Evolutionary conservation across 1,140 invertebrate genomes (phyloP), one percentile per base, ranked within the genome.

Genomic region (Arctopsyche grandis): DNA sequence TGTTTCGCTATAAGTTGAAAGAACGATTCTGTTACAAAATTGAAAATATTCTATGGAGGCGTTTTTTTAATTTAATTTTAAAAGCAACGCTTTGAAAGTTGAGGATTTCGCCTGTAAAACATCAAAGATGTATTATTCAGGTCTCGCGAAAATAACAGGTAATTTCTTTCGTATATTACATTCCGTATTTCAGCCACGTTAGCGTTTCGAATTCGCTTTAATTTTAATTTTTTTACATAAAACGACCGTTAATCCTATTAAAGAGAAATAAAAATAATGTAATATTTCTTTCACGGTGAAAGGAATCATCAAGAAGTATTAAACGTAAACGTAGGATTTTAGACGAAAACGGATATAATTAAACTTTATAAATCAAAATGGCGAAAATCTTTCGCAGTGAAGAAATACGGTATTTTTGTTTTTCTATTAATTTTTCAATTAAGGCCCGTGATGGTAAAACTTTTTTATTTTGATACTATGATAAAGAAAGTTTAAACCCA

Each of bases 341-440:
- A 52, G 16, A 52, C 12, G 63, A 26, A 66, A 66, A 66, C 24
- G 21, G 21, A 3, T 29, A 66, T 66, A 26, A 66, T 66, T 66
- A 66, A 66, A 66, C 63, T 66, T 66, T 66, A 66, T 66, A 66
- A 66, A 66, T 66, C 63, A 66, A 66, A 66, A 66, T 12, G 5
- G 63, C 14, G 56, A 21, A 19, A 60, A 60, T 60, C 56, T 60
- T 16, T 60, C 16, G 56, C 16, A 60, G 5, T 60, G 56, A 9
- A 21, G 21, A 60, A 60, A 60, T 60, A 60, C 16, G 56, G n/a
- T 9, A 60, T 60, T 60, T 19, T 21, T 60, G 56, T 60, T 60
- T 60, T 60, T 60, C 56, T 60, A 19, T 60, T 21, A 16, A 60
- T 60, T 60, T 52, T 60, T 60, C 16, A 60, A 60, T 60, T 60